These are phyloP conservation scores for Hoplodrina ambigua DNA, from an alignment of 2,888 invertebrate species.

Conservation along the genomic window DNA sequence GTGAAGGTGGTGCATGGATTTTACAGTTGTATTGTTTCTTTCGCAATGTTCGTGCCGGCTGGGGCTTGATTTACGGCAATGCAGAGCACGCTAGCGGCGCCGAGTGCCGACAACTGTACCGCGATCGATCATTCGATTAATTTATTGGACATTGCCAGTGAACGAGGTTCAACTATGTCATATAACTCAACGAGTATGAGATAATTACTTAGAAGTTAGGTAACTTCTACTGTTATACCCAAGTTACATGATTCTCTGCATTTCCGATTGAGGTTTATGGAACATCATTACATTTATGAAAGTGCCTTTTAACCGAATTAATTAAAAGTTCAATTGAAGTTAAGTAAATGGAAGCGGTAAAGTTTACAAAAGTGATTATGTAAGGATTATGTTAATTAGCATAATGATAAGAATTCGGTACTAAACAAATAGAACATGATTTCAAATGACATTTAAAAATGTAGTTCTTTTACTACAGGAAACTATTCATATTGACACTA, in stretches of 20 bases:
- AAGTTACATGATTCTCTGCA: constrained; percentile 53
- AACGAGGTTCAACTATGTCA: constrained; percentile 59
- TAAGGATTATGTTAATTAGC: constrained; percentile 17
- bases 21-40: constrained; percentile 60
- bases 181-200: constrained; percentile 31
- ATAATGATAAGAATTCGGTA: not conserved
- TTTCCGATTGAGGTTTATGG: constrained; percentile 44
- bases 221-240: constrained; percentile 36
- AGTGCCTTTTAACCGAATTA: constrained; percentile 7
- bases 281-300: constrained; percentile 13
- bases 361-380: constrained; percentile 6
- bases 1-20: constrained; percentile 49
- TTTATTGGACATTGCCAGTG: constrained; percentile 65
- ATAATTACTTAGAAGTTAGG: constrained; percentile 25
- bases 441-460: too few relatives aligned
- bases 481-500: too few relatives aligned
- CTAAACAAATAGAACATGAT: not conserved
- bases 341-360: constrained; percentile 14
- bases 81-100: constrained; percentile 53
- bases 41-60: constrained; percentile 64
- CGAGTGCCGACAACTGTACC: constrained; percentile 54
- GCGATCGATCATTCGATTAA: constrained; percentile 69
- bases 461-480: too few relatives aligned
- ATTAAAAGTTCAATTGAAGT: constrained; percentile 5
- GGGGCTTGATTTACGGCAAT: constrained; percentile 63